Conservation (phyloP, 35 echinoderm and acorn worm genomes). For the Lytechinus pictus region DNA sequence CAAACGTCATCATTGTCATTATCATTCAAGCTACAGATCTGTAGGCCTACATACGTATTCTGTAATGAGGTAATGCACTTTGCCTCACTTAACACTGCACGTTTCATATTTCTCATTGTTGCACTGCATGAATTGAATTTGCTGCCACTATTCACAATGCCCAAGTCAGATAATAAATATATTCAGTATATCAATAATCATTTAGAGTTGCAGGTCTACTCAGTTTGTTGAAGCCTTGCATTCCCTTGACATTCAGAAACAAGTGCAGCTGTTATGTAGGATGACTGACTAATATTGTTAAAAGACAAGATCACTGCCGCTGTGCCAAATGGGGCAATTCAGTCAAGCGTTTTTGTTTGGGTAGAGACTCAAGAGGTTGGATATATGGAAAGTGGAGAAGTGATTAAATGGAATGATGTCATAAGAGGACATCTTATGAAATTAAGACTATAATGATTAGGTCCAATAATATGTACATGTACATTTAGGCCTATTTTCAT, state of each 20-base stretch:
- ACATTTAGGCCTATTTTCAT: too few species aligned
- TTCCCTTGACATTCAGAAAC: constrained; percentile 1
- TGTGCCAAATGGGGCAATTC: not conserved
- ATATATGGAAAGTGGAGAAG: not conserved
- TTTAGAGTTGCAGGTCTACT: not conserved
- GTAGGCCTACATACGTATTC: too few species aligned
- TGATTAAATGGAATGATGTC: not conserved
- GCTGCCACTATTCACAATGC: not conserved
- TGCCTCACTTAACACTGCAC: too few species aligned
- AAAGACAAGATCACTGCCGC: not conserved
- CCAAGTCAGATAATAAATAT: not conserved
- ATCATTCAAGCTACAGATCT: too few species aligned
- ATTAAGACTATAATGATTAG: not conserved
- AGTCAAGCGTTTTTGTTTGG: not conserved
- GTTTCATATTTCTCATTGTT: too few species aligned
- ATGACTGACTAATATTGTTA: not conserved
- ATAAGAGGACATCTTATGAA: not conserved
- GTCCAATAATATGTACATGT: too few species aligned
- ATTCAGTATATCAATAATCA: not conserved
- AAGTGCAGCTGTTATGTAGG: not conserved
- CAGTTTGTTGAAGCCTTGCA: not conserved
- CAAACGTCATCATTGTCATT: too few species aligned
- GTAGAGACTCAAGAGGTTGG: not conserved
- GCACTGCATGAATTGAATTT: not conserved
- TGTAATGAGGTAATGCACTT: too few species aligned